Evolutionary conservation across 2,113 vertebrate genomes (phyloP).

Genomic region (Siniperca knerii): DNA sequence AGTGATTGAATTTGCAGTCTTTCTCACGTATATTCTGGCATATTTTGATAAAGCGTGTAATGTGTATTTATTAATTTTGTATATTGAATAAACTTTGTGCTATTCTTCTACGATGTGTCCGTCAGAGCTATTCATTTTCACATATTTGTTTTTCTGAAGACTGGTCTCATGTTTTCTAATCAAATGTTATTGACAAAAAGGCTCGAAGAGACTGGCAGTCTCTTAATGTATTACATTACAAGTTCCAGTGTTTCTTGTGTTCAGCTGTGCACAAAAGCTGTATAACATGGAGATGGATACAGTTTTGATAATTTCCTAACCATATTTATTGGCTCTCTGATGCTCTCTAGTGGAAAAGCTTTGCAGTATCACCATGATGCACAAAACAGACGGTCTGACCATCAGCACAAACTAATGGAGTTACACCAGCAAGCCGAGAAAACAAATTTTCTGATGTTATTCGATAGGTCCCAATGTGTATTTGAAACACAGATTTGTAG

Average conservation of each 20-base stretch:
- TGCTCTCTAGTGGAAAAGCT: constrained; percentile 63
- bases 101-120: constrained; percentile 59
- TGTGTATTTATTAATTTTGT: constrained; percentile 71
- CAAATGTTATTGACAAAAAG: neutral
- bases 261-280: neutral
- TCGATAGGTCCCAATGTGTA: neutral
- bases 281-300: neutral
- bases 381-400: neutral
- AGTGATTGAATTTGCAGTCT: constrained; percentile 16
- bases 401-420: neutral
- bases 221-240: neutral
- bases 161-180: neutral
- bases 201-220: neutral
- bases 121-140: neutral
- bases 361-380: constrained; percentile 1
- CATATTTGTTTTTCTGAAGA: neutral
- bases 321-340: constrained; percentile 25
- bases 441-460: neutral
- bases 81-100: constrained; percentile 74
- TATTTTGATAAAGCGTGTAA: constrained; percentile 60
- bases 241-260: neutral
- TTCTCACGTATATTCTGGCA: constrained; percentile 28
- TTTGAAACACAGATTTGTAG: neutral
- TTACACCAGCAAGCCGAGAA: neutral
- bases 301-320: neutral